Conservation (phyloP, 92 coral and sea anemone genomes). For the Muricea muricata region DNA sequence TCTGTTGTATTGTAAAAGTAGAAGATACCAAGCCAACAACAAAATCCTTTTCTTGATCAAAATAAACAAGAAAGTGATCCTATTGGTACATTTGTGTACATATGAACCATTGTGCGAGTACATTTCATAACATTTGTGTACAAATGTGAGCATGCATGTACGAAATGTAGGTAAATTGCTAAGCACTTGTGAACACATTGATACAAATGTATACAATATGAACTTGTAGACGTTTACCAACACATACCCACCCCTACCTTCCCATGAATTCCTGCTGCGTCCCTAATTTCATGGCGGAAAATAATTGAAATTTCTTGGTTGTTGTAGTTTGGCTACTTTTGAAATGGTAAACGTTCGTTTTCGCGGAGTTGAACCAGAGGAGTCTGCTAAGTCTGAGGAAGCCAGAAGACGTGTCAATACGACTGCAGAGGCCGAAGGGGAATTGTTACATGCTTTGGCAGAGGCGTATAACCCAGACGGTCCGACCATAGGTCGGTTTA, state of each 20-base stretch:
- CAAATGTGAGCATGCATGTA: background rate
- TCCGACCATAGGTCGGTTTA: slow-evolving; percentile 17
- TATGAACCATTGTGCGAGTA: too few species aligned
- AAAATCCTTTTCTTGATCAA: background rate
- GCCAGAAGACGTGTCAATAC: slow-evolving; percentile 25
- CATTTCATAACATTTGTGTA: too few species aligned
- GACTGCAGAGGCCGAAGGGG: slow-evolving; percentile 28
- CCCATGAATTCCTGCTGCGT: too few species aligned
- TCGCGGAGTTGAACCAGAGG: slow-evolving; percentile 28
- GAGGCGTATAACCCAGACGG: slow-evolving; percentile 12
- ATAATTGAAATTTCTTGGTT: background rate
- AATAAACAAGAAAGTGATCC: background rate
- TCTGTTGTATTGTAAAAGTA: background rate
- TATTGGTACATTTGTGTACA: background rate
- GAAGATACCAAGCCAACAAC: background rate
- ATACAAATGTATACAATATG: too few species aligned
- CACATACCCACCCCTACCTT: too few species aligned
- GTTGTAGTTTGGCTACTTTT: background rate
- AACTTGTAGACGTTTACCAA: background rate
- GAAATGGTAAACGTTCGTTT: slow-evolving; percentile 37
- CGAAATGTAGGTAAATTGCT: too few species aligned
- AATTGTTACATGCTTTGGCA: slow-evolving; percentile 1
- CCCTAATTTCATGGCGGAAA: background rate
- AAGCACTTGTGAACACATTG: too few species aligned
- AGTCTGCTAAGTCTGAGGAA: slow-evolving; percentile 13